Conservation (phyloP, 2,797 vertebrate species). For the Phrynocephalus guinanensis region DNA sequence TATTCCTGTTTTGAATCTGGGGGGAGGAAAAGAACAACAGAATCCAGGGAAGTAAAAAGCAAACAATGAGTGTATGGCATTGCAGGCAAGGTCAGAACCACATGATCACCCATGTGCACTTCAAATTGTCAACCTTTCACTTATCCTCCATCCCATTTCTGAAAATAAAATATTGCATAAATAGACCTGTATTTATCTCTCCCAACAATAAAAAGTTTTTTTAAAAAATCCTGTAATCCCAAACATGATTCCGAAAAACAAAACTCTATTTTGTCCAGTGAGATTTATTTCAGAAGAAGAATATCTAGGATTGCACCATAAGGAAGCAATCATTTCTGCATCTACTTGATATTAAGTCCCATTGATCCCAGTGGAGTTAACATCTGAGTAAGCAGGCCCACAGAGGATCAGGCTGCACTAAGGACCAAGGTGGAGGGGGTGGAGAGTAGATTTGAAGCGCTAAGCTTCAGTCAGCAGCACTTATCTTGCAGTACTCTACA, state of each 20-base stretch:
- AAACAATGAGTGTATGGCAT: neutral
- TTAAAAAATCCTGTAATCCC: neutral
- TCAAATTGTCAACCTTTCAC: conserved; percentile 17
- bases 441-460: too few species aligned
- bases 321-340: neutral
- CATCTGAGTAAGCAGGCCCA: neutral
- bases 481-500: neutral
- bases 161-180: neutral
- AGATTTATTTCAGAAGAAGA: neutral
- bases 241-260: neutral
- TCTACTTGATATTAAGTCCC: neutral
- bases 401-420: neutral
- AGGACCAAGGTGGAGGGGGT: too few species aligned
- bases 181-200: neutral
- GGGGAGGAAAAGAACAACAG: neutral
- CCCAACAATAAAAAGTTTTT: neutral
- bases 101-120: neutral
- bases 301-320: neutral
- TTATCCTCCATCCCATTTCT: neutral
- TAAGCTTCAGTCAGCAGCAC: too few species aligned
- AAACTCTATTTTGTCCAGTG: neutral
- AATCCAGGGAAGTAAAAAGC: conserved; percentile 20
- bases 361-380: neutral
- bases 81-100: conserved; percentile 2
- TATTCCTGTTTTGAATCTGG: conserved; percentile 12